phyloP scores from a whole-genome alignment of 2,113 vertebrate genomes.

The Hippocampus comes region DNA sequence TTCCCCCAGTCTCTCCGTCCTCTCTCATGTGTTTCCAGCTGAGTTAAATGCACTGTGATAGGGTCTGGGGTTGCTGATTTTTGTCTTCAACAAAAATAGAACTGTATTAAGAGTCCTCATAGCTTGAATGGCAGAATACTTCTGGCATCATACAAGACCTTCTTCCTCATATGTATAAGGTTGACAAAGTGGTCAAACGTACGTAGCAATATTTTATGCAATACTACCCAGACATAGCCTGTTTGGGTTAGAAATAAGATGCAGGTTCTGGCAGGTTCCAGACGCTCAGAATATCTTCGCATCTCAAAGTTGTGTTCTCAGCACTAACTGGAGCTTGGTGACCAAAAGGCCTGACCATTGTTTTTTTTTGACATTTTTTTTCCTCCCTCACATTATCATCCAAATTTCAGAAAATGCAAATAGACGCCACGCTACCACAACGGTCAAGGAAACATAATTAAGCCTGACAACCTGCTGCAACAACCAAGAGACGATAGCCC shows the following conservation, averaged over 20 bases:
- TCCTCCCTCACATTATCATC: not conserved
- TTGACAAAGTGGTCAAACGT: no score
- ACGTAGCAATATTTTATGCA: no score
- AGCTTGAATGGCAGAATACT: not conserved
- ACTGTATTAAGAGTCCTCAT: not conserved
- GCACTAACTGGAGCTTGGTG: not conserved
- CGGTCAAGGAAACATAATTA: not conserved
- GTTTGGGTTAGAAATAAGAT: not conserved
- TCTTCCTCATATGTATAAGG: no score
- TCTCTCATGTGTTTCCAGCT: conserved; percentile 73
- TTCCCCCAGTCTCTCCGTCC: conserved; percentile 59
- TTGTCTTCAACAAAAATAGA: not conserved
- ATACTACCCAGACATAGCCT: not conserved
- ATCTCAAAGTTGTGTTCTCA: not conserved
- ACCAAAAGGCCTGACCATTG: not conserved
- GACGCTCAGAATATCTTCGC: conserved; percentile 3
- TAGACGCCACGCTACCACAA: not conserved
- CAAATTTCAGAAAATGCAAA: not conserved
- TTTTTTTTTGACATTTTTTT: not conserved
- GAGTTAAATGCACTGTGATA: conserved; percentile 56
- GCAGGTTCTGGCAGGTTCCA: not conserved
- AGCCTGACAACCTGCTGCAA: not conserved
- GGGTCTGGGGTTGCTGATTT: conserved; percentile 31
- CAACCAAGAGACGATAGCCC: not conserved
- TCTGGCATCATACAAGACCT: no score